Base-by-base conservation (phyloP, 2,888 invertebrate species). In the Sturmia bella region DNA sequence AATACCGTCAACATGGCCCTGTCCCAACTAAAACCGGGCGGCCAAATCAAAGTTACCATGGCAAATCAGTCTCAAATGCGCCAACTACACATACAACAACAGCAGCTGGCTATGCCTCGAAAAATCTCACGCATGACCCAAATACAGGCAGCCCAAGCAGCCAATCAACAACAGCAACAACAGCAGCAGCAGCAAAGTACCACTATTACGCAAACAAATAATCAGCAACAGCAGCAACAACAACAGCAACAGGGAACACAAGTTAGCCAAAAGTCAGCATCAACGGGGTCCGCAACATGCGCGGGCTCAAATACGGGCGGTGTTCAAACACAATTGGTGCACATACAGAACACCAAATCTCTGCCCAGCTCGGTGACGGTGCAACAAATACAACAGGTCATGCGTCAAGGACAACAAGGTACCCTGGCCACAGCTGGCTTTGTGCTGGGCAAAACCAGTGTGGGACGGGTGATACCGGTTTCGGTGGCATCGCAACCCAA, bases 301-400 rank as follows among this genome's bases (percentile, higher is more conserved):
- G 37, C 63, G 21, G 45, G 59, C 27, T 79, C 75, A 21, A 89
- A 72, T 15, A 83, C 85, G 0, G 87, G 87, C 19, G 93, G 93
- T 5, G 93, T 93, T 24, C 93, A 94, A 12, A 93, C 95, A 0
- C 95, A 95, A 85, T 91, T 96, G 78, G 94, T 96, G 64, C 90
- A 90, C 52, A 95, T 96, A 3, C 94, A 94, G 86, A 93, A 93
- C 61, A 93, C 93, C 2, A 91, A 91, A 80, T 86, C 89, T 6
- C 74, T 91, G 52, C 92, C 94, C 0, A 92, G 93, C 0, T 93
- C 94, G 0, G 93, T 95, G 89, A 95, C 94, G 0, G 93, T 95
- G 77, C 95, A 95, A 85, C 95, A 95, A 87, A 92, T 95, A 52
- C 95, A 95, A 83, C 95, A 95, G 87, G 94, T 95, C 12, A 93